Evolutionary conservation across 2,113 vertebrate species (phyloP), one percentile per base, ranked within the genome.

Genomic region (Collichthys lucidus): DNA sequence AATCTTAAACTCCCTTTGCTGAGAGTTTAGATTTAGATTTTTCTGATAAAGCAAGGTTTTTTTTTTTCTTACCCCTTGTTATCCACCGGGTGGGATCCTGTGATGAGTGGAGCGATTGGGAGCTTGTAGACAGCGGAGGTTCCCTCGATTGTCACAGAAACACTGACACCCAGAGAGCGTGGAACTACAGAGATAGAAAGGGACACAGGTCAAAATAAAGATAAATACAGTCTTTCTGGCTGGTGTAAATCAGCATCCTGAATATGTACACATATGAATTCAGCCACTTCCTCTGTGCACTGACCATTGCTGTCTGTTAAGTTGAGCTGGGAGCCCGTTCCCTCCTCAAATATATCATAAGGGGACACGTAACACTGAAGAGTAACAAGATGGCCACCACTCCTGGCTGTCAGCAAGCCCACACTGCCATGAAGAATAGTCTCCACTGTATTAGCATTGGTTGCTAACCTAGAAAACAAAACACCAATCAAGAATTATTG

Each of bases 341-440:
- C 96, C 67, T 98, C 97, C 89, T 99, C 97, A 86, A 99, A 97
- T 4, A 99, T 88, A 87, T 99, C 97, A 70, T 98, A 99, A 10
- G 98, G 98, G 0, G 98, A 99, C 16, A 99, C 95, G 0, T 99
- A 99, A 88, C 98, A 99, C 93, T 99, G 99, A 73, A 99, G 95
- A 55, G 97, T 96, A 93, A 99, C 97, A 81, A 99, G 96, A 74
- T 99, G 96, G 83, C 97, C 98, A 74, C 98, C 98, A 15, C 97
- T 98, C 84, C 98, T 95, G 57, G 97, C 95, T 59, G 97, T 97
- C 84, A 99, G 93, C 91, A 96, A 95, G 31, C 98, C 98, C 86
- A 99, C 98, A 62, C 95, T 96, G 86, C 98, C 98, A 26, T 96
- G 97, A 55, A 99, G 96, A 90, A 99, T 97, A 85, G 97, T 98